Percentiles rank a stretch among this genome's conserved stretches.
Evolutionary conservation across 37 sponge, comb jelly and placozoan species (phyloP).

Genomic region (Chondrilla cf. caribensis): DNA sequence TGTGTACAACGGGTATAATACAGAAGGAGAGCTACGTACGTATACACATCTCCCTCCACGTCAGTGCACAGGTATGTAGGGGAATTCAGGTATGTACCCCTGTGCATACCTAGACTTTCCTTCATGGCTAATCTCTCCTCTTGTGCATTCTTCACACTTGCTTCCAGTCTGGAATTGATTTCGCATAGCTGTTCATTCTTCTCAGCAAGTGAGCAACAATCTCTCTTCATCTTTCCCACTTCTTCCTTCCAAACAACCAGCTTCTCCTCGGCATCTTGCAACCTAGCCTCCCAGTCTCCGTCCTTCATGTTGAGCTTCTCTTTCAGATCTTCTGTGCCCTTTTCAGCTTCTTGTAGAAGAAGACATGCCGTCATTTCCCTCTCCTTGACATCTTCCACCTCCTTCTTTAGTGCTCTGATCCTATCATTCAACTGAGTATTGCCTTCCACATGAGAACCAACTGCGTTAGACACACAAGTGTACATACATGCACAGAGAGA

Average conservation of each 20-base stretch:
- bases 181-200: no score
- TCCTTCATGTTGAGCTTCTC: background rate
- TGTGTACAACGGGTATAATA: no score
- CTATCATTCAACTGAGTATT: background rate
- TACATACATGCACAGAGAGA: conserved; percentile 7
- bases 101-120: no score
- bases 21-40: no score
- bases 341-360: background rate
- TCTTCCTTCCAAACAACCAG: background rate
- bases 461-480: conserved; percentile 13
- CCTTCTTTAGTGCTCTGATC: background rate
- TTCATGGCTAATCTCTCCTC: no score
- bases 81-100: no score
- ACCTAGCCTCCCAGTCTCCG: background rate
- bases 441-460: conserved; percentile 2
- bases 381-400: conserved; percentile 16
- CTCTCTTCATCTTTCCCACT: background rate
- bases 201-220: no score
- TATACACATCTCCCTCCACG: no score
- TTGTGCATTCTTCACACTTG: no score
- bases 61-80: no score
- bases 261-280: background rate
- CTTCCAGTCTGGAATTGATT: no score
- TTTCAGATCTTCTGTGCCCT: background rate
- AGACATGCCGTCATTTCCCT: background rate